Percentiles rank a stretch among this genome's conserved stretches.
Evolutionary conservation across 2,888 invertebrate species (phyloP).

Genomic region (Polydrusus cervinus): DNA sequence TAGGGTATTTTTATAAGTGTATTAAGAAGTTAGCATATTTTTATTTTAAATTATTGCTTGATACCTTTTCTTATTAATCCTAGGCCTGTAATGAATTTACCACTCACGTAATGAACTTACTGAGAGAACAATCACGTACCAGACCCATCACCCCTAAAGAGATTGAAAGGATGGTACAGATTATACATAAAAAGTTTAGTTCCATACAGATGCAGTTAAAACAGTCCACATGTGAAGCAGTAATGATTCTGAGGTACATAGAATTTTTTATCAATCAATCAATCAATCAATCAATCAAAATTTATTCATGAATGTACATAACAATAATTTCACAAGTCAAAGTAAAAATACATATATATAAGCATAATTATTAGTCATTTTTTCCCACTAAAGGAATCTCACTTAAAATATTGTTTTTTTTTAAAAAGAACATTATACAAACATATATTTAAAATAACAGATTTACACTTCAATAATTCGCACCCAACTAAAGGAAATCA

Average conservation of each 20-base stretch:
- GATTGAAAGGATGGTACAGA: slow-evolving; percentile 99
- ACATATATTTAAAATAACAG: too few species aligned
- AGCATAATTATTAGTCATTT: too few species aligned
- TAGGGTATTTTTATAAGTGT: too few species aligned
- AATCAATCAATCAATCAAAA: too few species aligned
- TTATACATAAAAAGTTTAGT: slow-evolving; percentile 98
- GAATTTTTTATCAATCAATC: background rate
- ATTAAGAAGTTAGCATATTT: background rate
- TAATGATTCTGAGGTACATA: slow-evolving; percentile 91
- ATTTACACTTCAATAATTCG: too few species aligned
- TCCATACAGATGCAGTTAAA: slow-evolving; percentile 99
- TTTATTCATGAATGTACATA: too few species aligned
- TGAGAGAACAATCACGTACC: slow-evolving; percentile 97
- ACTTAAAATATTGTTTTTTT: too few species aligned
- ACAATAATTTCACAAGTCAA: too few species aligned
- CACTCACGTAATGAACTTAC: slow-evolving; percentile 99
- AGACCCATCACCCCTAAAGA: slow-evolving; percentile 99
- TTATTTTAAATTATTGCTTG: background rate
- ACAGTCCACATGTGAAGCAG: slow-evolving; percentile 99
- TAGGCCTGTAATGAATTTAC: slow-evolving; percentile 99
- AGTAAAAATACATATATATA: too few species aligned
- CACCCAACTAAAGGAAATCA: too few species aligned
- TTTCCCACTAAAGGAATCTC: too few species aligned
- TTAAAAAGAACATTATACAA: too few species aligned
- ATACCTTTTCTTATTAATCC: background rate